Conservation (phyloP, 2,888 invertebrate species). For the Nyleta sp. region DNA sequence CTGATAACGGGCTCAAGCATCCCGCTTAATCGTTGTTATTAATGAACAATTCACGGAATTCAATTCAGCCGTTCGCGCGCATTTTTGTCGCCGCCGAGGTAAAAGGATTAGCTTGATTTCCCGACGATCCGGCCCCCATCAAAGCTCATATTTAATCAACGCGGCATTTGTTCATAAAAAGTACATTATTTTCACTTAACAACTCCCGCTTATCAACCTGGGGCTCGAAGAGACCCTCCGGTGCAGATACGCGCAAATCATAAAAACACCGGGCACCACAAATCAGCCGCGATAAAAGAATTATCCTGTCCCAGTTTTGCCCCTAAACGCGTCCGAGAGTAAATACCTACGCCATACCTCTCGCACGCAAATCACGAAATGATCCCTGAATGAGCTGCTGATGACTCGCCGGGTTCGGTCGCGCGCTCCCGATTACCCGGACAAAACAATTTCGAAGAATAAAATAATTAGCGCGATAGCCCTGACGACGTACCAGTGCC, state of each 20-base stretch:
- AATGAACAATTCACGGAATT: slow-evolving; percentile 24
- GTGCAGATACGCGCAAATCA: slow-evolving; percentile 12
- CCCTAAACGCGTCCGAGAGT: slow-evolving; percentile 18
- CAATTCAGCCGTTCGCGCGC: slow-evolving; percentile 19
- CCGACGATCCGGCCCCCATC: slow-evolving; percentile 9
- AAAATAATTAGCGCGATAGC: slow-evolving; percentile 32
- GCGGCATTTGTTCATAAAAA: slow-evolving; percentile 35
- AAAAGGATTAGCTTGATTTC: slow-evolving; percentile 29
- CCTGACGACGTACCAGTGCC: too few species aligned
- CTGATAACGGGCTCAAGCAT: slow-evolving; percentile 35
- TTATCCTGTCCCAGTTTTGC: slow-evolving; percentile 39
- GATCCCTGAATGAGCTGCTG: slow-evolving; percentile 32
- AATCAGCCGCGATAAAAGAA: slow-evolving; percentile 29
- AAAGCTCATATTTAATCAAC: slow-evolving; percentile 28
- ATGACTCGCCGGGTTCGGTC: slow-evolving; percentile 36
- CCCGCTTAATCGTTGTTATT: slow-evolving; percentile 25
- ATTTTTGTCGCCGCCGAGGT: slow-evolving; percentile 19
- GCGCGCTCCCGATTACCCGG: slow-evolving; percentile 38
- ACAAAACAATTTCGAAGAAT: slow-evolving; percentile 39
- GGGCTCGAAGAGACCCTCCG: slow-evolving; percentile 23
- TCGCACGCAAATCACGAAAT: slow-evolving; percentile 42
- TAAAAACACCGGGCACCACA: slow-evolving; percentile 23
- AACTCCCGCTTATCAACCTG: slow-evolving; percentile 27
- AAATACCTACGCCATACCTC: too few species aligned
- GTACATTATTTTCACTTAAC: slow-evolving; percentile 43